Conservation (phyloP, 2,113 vertebrate species). For the Seriola quinqueradiata region DNA sequence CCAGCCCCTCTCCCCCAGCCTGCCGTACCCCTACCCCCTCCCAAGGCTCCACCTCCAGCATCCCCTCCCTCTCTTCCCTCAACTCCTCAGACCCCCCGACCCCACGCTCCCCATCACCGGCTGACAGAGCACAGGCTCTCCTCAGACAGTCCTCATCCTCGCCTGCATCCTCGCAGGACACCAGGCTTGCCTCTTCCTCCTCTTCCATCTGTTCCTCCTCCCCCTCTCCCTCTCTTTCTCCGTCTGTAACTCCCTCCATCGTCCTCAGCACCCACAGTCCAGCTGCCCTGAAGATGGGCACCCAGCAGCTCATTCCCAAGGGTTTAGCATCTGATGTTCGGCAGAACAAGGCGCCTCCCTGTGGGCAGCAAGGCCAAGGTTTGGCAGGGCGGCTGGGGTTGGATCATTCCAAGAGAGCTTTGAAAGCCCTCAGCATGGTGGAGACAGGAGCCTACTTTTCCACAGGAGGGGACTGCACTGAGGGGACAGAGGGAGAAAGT, state of each 20-base stretch:
- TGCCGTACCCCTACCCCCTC: conserved; percentile 62
- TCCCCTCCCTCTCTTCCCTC: conserved; percentile 70
- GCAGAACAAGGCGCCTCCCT: conserved; percentile 66
- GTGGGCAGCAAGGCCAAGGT: conserved; percentile 58
- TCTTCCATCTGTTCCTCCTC: conserved; percentile 70
- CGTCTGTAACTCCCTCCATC: conserved; percentile 66
- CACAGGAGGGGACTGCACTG: conserved; percentile 66
- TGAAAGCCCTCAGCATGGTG: conserved; percentile 90
- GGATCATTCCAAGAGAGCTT: conserved; percentile 80
- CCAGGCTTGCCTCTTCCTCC: conserved; percentile 72
- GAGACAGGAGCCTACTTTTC: conserved; percentile 82
- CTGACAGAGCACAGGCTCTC: conserved; percentile 52
- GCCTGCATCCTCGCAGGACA: conserved; percentile 63
- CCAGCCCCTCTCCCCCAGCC: conserved; percentile 61
- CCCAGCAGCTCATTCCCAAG: conserved; percentile 93
- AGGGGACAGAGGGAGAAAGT: conserved; percentile 78
- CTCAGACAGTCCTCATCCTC: conserved; percentile 70
- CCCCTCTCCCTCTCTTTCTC: conserved; percentile 71
- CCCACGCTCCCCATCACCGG: conserved; percentile 65
- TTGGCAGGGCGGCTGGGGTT: conserved; percentile 72
- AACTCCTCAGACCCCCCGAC: conserved; percentile 74
- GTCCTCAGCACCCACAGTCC: conserved; percentile 91
- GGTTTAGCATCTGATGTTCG: conserved; percentile 85
- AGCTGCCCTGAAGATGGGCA: conserved; percentile 90
- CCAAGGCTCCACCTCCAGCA: conserved; percentile 75